These are phyloP conservation scores for Chascanopsetta lugubris DNA, from an alignment of 2,113 vertebrate species.

Conservation along the genomic window DNA sequence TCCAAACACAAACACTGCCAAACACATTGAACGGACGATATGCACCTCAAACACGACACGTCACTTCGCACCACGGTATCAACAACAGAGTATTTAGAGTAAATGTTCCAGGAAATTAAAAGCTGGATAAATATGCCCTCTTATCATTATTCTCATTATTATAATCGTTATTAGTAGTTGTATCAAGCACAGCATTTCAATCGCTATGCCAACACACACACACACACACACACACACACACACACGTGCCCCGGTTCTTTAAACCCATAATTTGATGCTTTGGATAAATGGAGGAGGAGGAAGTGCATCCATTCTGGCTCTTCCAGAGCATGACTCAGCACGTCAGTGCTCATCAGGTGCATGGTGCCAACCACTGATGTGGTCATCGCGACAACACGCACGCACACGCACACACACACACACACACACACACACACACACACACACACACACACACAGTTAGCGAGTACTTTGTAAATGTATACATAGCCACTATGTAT, in stretches of 20 bases:
- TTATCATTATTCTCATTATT: constrained; percentile 3
- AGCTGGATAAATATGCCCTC: constrained; percentile 34
- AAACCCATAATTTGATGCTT: constrained; percentile 57
- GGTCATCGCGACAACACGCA: constrained; percentile 19
- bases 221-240: constrained; percentile 8
- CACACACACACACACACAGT: constrained; percentile 17
- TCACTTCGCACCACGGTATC: constrained; percentile 67
- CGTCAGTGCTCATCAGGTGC: constrained; percentile 70
- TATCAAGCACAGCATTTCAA: neutral
- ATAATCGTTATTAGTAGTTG: too few relatives aligned
- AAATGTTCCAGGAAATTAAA: constrained; percentile 48
- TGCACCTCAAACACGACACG: constrained; percentile 70
- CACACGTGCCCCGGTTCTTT: constrained; percentile 38
- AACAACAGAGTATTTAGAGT: constrained; percentile 60
- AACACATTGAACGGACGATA: constrained; percentile 46
- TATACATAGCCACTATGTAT: constrained; percentile 66
- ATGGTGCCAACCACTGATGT: constrained; percentile 47
- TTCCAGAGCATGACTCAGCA: constrained; percentile 20
- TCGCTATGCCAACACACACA: constrained; percentile 2
- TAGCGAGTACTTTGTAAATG: constrained; percentile 43
- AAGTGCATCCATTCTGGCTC: constrained; percentile 9
- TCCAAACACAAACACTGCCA: constrained; percentile 46
- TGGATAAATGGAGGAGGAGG: constrained; percentile 55
- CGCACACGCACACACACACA: neutral
- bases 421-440: neutral